Conservation (phyloP, 1,140 invertebrate species). For the Himalopsyche phryganea region DNA sequence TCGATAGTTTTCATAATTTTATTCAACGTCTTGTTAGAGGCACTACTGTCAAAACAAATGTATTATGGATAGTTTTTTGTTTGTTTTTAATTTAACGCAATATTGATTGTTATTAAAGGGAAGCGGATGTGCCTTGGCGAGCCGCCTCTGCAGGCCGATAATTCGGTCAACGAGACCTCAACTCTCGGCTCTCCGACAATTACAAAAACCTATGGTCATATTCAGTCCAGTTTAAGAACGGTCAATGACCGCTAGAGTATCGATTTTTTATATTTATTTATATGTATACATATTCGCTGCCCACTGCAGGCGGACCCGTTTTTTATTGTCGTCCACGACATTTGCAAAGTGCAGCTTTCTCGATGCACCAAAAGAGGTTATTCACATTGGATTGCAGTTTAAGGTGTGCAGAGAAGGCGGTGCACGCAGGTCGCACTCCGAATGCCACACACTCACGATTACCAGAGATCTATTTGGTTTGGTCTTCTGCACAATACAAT, state of each 20-base stretch:
- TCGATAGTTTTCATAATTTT: too few relatives aligned
- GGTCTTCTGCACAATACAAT: too few relatives aligned
- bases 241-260: constrained; percentile 20
- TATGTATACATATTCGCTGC: not conserved
- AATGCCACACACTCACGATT: too few relatives aligned
- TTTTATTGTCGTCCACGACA: not conserved
- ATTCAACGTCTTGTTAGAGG: too few relatives aligned
- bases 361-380: constrained; percentile 21
- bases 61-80: too few relatives aligned
- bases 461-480: too few relatives aligned
- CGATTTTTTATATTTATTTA: not conserved
- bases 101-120: too few relatives aligned
- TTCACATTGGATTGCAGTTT: constrained; percentile 5
- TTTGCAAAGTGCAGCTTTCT: constrained; percentile 16
- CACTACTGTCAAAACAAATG: too few relatives aligned
- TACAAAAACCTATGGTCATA: constrained; percentile 27
- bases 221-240: constrained; percentile 28
- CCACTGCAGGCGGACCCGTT: not conserved
- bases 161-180: constrained; percentile 24
- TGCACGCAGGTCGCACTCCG: too few relatives aligned
- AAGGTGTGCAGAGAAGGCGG: too few relatives aligned
- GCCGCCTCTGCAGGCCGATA: constrained; percentile 14
- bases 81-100: too few relatives aligned
- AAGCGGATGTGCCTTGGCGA: not conserved
- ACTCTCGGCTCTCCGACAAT: not conserved